Base-by-base conservation (phyloP, 2,888 invertebrate genomes). In the Apotomis turbidana region DNA sequence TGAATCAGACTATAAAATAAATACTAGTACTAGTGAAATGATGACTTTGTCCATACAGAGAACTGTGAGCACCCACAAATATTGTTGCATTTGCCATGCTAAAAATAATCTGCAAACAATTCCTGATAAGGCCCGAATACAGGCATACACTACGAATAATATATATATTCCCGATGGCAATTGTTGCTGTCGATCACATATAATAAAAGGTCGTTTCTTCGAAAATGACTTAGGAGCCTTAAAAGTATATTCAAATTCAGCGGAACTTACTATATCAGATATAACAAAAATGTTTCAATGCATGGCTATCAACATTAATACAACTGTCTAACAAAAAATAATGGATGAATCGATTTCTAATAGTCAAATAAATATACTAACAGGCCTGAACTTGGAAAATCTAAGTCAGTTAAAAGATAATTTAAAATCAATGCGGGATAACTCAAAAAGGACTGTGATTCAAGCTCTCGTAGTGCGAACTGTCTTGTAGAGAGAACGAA, bases 181-280 rank as follows among this genome's bases (percentile, higher is more conserved):
- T 62, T 36, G 62, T 62, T 62, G 62, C 62, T 62, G 51, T 51
- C 62, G 61, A 62, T 62, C 62, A 62, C 62, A 62, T 36, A 62
- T 62, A 8, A 62, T 51, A 62, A 62, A 62, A 62, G 62, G 51
- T 27, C 15, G 62, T 15, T 62, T 62, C 27, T 62, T 62, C 62
- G 62, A 51, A 51, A 62, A 62, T 62, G 62, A 62, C 62, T 62
- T 62, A 62, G 27, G 10, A 27, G 27, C 49, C 15, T 59, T 59
- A 60, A 60, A 60, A n/a, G 51, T 62, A 62, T 62, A 62, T 62
- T 60, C 62, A 27, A 62, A 61, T 61, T 44, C 15, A 60, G n/a
- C 46, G 13, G 60, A 60, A 60, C 13, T 46, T n/a, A 46, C 60
- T 60, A 60, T 61, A 15, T 15, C 61, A n/a, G 61, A 61, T 15